Conservation (phyloP, 2,797 vertebrate species). For the Toxotes lorentzi region DNA sequence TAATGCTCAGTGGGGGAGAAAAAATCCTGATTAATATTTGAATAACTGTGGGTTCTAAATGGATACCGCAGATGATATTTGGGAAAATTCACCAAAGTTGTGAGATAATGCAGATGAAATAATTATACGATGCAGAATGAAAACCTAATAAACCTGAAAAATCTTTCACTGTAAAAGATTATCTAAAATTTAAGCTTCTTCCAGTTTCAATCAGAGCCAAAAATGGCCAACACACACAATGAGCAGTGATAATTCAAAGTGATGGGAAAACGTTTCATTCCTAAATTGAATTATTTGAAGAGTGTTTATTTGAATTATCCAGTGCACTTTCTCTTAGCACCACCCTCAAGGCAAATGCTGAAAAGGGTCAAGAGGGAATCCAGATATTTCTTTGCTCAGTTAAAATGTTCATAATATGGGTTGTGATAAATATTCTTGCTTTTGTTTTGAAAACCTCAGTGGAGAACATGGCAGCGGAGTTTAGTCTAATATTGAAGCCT, state of each 20-base stretch:
- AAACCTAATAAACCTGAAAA: neutral
- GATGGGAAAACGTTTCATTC: no score
- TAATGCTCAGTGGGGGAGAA: neutral
- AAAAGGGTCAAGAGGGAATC: no score
- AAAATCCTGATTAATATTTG: conserved; percentile 8
- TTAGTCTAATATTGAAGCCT: neutral
- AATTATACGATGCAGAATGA: neutral
- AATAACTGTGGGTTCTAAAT: neutral
- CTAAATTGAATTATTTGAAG: no score
- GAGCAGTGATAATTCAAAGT: neutral
- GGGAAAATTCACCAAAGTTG: neutral
- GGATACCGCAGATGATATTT: conserved; percentile 5
- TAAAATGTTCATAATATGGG: no score
- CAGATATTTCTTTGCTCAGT: no score
- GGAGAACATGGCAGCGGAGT: no score
- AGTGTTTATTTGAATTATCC: no score
- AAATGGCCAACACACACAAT: neutral
- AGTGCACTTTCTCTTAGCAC: no score
- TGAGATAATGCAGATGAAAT: neutral
- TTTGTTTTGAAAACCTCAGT: no score
- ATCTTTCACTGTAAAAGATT: neutral
- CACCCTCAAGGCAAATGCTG: no score
- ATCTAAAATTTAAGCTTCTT: neutral
- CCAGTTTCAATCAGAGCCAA: neutral
- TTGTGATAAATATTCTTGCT: neutral